Base-by-base conservation (phyloP, 1,140 invertebrate species). In the Agrypnia vestita region DNA sequence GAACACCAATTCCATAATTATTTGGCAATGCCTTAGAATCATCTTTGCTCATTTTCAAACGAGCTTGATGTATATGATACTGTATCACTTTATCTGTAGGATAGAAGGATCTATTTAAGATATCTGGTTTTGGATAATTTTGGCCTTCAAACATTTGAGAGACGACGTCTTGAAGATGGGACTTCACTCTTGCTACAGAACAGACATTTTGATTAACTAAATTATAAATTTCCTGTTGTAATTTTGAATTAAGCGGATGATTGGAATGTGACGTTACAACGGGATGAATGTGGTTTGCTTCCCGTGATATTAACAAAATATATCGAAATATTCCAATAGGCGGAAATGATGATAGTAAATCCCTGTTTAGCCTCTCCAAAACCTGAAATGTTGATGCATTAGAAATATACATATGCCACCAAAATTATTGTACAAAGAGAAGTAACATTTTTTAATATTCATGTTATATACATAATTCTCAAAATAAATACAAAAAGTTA, bases 221-320 rank as follows among this genome's bases (percentile, higher is more conserved):
- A 13, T 21, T 62, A 62, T 62, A 62, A 11, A 62, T 62, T 62
- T 62, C 21, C 13, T 25, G 15, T 62, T 62, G 59, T 21, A 62
- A 35, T 3, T 4, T 0, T 21, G 59, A 21, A 62, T 62, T 15
- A 19, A 62, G 59, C 25, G 59, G 17, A 15, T 21, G 59, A 62
- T 62, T 62, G 12, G 25, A 62, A 62, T 62, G 6, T 12, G 13
- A 15, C 13, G 15, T 62, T 15, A 21, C 11, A 12, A 12, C 21
- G 25, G 59, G 25, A 21, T 62, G 59, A 21, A 62, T 62, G 10
- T 62, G 59, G 59, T 62, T 21, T 1, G 15, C 15, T 21, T 62
- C 59, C 4, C 17, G 59, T 11, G 59, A 62, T 62, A 62, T 35
- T 4, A 62, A 21, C 19, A 62, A 21, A 35, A 62, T 62, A 21